phyloP scores from a whole-genome alignment of 1,140 invertebrate genomes.

The Chelonus insularis region DNA sequence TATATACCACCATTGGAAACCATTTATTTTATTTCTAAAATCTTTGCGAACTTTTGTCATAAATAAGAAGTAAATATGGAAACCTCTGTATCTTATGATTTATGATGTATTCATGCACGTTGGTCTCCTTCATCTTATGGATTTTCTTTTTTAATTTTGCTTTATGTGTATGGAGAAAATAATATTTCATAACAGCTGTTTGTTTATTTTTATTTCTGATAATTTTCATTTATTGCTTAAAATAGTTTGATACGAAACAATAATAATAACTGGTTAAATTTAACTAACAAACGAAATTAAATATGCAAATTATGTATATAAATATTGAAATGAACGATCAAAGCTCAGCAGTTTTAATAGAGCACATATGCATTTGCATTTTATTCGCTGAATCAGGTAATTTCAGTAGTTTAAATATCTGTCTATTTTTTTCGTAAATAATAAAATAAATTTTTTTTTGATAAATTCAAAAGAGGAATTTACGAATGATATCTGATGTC shows the following conservation, averaged over 20 bases:
- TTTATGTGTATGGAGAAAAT: no score
- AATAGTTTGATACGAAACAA: no score
- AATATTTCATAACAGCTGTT: no score
- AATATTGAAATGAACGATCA: no score
- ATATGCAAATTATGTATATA: no score
- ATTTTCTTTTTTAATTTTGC: no score
- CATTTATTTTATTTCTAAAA: background rate
- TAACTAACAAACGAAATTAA: no score
- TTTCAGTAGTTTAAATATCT: background rate
- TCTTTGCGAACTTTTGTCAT: constrained; percentile 13
- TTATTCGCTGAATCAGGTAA: background rate
- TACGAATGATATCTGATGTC: constrained; percentile 1
- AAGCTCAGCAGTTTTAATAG: no score
- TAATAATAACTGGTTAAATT: no score
- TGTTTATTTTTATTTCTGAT: no score
- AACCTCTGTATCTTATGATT: background rate
- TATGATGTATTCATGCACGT: background rate
- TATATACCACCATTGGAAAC: background rate
- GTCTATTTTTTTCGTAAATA: background rate
- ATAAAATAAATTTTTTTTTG: background rate
- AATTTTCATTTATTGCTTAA: no score
- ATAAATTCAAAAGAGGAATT: background rate
- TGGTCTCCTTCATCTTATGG: background rate
- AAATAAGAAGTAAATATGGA: constrained; percentile 10
- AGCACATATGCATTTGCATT: background rate